Conservation (phyloP, 2,797 vertebrate species). For the Sebastes umbrosus region DNA sequence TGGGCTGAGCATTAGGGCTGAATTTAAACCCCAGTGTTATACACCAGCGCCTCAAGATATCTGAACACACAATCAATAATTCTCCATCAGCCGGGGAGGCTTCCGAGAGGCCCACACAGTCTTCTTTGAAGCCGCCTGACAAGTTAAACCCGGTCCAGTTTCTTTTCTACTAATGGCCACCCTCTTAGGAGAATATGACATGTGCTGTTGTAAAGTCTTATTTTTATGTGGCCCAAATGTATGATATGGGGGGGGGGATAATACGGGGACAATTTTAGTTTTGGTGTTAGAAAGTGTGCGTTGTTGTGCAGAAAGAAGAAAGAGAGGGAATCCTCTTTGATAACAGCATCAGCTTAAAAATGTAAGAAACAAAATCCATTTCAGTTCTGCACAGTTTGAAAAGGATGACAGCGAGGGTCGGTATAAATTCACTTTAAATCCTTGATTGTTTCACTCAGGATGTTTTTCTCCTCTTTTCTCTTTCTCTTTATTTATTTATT, state of each 20-base stretch:
- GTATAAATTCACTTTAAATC: constrained; percentile 59
- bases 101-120: constrained; percentile 76
- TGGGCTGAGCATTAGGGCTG: constrained; percentile 77
- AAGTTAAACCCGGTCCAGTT: constrained; percentile 81
- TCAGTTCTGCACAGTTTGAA: constrained; percentile 44
- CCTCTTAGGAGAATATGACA: constrained; percentile 67
- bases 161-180: constrained; percentile 77
- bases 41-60: constrained; percentile 83
- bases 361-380: constrained; percentile 51
- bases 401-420: constrained; percentile 34
- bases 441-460: constrained; percentile 56
- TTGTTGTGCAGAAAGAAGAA: constrained; percentile 10
- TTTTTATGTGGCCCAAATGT: constrained; percentile 63
- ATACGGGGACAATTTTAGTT: constrained; percentile 49
- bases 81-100: constrained; percentile 79
- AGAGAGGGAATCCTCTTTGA: constrained; percentile 48
- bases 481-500: not conserved
- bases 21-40: constrained; percentile 82
- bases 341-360: constrained; percentile 48
- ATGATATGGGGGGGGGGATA: constrained; percentile 29
- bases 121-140: constrained; percentile 83
- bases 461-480: not conserved
- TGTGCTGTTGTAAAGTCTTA: constrained; percentile 60
- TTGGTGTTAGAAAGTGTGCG: constrained; percentile 25
- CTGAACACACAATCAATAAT: constrained; percentile 85